Percentiles rank a stretch among this genome's conserved stretches.
Conservation (phyloP, 2,888 invertebrate genomes). For the Oscheius sp. region DNA sequence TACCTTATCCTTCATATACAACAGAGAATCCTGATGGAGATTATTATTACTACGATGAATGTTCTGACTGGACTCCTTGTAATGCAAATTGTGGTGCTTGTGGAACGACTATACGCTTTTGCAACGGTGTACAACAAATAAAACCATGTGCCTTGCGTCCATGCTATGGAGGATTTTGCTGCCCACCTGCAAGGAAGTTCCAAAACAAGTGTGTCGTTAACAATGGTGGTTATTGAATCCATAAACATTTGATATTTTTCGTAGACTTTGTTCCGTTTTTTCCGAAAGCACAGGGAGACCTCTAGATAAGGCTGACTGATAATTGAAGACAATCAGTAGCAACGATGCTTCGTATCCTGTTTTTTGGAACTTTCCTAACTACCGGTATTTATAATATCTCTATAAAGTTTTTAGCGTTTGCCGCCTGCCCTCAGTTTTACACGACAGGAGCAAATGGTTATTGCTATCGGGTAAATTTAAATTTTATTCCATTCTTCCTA, state of each 20-base stretch:
- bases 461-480: slow-evolving; percentile 5
- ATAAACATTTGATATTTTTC: too few relatives aligned
- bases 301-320: too few relatives aligned
- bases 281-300: background rate
- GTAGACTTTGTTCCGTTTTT: too few relatives aligned
- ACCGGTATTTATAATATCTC: background rate
- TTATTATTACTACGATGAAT: background rate
- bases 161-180: background rate
- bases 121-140: background rate
- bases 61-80: slow-evolving; percentile 1
- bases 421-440: slow-evolving; percentile 22
- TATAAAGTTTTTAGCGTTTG: slow-evolving; percentile 2
- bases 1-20: too few relatives aligned
- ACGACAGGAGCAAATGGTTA: slow-evolving; percentile 13
- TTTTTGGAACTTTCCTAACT: background rate
- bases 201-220: background rate
- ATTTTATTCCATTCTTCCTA: background rate
- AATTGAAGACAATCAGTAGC: background rate
- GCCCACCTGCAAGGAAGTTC: background rate
- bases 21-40: too few relatives aligned
- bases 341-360: slow-evolving; percentile 12
- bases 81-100: background rate
- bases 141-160: background rate
- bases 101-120: background rate
- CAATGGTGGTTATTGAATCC: too few relatives aligned